A percentile compares a stretch with the other conserved stretches of the same genome.
Conservation (phyloP, 2,888 invertebrate species). For the Carpatolechia fugitivella region DNA sequence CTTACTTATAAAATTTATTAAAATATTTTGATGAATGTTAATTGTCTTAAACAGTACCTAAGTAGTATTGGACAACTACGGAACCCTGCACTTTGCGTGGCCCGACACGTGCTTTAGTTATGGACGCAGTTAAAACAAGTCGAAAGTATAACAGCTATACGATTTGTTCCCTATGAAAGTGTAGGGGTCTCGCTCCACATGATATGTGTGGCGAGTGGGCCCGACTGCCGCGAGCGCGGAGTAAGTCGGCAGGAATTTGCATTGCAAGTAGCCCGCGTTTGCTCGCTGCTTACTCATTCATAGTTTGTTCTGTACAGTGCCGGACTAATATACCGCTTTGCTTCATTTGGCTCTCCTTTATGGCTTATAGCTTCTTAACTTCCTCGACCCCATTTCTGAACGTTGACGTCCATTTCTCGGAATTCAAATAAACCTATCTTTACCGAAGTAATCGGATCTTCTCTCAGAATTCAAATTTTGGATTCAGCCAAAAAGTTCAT, state of each 20-base stretch:
- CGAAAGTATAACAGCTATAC: slow-evolving; percentile 52
- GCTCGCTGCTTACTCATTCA: background rate
- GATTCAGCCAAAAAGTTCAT: too few species aligned
- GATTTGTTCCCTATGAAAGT: slow-evolving; percentile 61
- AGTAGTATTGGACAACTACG: too few species aligned
- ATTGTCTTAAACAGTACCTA: too few species aligned
- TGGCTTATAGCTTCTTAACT: too few species aligned
- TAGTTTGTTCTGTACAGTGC: background rate
- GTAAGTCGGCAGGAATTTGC: slow-evolving; percentile 21
- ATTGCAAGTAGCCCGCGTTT: background rate
- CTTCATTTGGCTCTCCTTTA: background rate
- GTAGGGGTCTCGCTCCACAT: slow-evolving; percentile 70
- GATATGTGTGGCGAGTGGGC: slow-evolving; percentile 61
- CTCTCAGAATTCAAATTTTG: too few species aligned
- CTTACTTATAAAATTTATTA: background rate
- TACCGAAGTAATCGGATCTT: too few species aligned
- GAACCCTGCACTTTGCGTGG: too few species aligned
- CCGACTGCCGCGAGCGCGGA: slow-evolving; percentile 23
- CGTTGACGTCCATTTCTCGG: too few species aligned
- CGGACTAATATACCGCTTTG: background rate
- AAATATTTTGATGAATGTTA: too few species aligned
- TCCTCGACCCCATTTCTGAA: too few species aligned
- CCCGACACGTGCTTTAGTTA: background rate
- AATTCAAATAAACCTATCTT: too few species aligned
- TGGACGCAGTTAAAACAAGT: slow-evolving; percentile 23